phyloP scores from a whole-genome alignment of 1,140 invertebrate genomes.

The Drosophila nannoptera region DNA sequence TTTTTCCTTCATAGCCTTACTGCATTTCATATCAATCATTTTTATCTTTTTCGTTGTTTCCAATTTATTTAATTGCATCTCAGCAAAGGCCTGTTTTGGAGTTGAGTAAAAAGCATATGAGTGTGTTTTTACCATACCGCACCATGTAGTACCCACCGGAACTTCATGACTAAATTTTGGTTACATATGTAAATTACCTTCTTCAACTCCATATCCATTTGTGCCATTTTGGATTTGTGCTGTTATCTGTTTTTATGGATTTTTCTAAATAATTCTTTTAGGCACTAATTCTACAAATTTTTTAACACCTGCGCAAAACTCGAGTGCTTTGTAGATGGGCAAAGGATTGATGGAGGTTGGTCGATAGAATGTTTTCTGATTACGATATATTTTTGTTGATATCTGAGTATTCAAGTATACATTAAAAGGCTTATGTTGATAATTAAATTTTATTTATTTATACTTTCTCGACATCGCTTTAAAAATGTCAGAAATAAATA shows the following conservation, averaged over 20 bases:
- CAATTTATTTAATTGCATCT: conserved; percentile 78
- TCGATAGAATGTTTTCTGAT: not conserved
- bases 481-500: not conserved
- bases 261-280: conserved; percentile 11
- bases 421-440: not conserved
- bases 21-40: conserved; percentile 77
- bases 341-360: conserved; percentile 12
- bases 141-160: conserved; percentile 42
- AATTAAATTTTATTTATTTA: not conserved
- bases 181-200: conserved; percentile 48
- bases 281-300: conserved; percentile 34
- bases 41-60: conserved; percentile 78
- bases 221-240: conserved; percentile 56
- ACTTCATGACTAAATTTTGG: not conserved
- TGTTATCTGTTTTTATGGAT: not conserved
- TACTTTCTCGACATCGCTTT: not conserved
- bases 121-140: conserved; percentile 4
- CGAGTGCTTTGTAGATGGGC: conserved; percentile 10
- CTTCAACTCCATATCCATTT: conserved; percentile 78
- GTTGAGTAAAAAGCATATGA: conserved; percentile 16
- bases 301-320: conserved; percentile 48
- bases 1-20: conserved; percentile 75
- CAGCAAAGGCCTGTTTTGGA: conserved; percentile 69
- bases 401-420: not conserved
- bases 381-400: not conserved